phyloP scores from a whole-genome alignment of 2,888 invertebrate genomes.

The Drosophila acutilabella region DNA sequence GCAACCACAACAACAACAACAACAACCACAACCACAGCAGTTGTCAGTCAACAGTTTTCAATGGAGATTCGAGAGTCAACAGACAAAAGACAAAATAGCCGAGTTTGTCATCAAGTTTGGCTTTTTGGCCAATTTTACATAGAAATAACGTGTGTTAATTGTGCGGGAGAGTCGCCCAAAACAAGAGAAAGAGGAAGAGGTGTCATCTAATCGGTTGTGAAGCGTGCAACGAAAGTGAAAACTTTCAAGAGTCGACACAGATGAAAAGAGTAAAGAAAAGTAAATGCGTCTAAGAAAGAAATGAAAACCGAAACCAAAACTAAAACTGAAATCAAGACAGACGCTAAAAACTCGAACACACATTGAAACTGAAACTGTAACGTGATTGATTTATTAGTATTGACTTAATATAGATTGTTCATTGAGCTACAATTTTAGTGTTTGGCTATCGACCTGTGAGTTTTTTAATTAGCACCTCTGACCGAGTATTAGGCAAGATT shows the following conservation, averaged over 20 bases:
- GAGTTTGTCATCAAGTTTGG: slow-evolving; percentile 38
- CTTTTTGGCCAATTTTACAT: slow-evolving; percentile 38
- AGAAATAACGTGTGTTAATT: slow-evolving; percentile 42
- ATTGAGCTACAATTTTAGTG: slow-evolving; percentile 58
- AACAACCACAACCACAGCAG: slow-evolving; percentile 13
- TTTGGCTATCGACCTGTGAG: slow-evolving; percentile 42
- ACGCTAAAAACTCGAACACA: slow-evolving; percentile 8
- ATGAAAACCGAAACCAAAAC: slow-evolving; percentile 16
- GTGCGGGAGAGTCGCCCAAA: slow-evolving; percentile 32
- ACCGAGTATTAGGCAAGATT: slow-evolving; percentile 28
- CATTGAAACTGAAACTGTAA: slow-evolving; percentile 24
- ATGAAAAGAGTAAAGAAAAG: too few species aligned
- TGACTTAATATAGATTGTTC: slow-evolving; percentile 19
- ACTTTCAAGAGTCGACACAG: slow-evolving; percentile 17
- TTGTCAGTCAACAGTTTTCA: slow-evolving; percentile 38
- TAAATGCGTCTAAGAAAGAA: neutral
- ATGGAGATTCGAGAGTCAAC: slow-evolving; percentile 33
- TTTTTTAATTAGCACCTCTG: slow-evolving; percentile 59
- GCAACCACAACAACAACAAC: slow-evolving; percentile 37
- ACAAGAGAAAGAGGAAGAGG: neutral
- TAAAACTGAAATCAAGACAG: slow-evolving; percentile 7
- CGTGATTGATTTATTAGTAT: slow-evolving; percentile 32
- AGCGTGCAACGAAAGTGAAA: slow-evolving; percentile 52
- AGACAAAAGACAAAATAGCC: slow-evolving; percentile 26
- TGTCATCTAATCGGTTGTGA: slow-evolving; percentile 25